Conservation (phyloP, 2,797 vertebrate genomes). For the Malurus leucopterus region DNA sequence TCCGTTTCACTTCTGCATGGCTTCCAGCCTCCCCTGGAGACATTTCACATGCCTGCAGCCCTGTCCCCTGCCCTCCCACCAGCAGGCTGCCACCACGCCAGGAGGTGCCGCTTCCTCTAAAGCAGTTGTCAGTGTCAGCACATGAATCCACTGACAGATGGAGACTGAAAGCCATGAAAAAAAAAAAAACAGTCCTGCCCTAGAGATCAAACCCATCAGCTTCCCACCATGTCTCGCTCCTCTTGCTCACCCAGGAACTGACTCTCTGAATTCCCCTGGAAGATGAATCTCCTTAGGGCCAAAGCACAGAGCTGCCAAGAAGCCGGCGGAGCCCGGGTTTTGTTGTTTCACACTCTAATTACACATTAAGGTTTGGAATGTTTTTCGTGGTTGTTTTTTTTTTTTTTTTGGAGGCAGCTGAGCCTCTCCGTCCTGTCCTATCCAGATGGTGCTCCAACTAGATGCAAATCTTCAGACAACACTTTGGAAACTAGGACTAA, state of each 20-base stretch:
- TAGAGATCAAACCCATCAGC: conserved; percentile 12
- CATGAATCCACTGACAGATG: conserved; percentile 45
- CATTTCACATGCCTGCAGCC: background rate
- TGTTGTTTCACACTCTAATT: conserved; percentile 50
- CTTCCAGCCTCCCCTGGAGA: conserved; percentile 32
- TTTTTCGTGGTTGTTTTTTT: background rate
- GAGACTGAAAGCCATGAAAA: conserved; percentile 31
- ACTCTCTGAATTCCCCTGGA: background rate
- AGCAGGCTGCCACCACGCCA: conserved; percentile 47
- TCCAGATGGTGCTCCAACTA: conserved; percentile 54
- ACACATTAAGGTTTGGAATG: conserved; percentile 35
- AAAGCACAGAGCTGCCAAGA: conserved; percentile 19
- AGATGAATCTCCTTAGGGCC: background rate
- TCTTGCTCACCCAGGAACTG: background rate
- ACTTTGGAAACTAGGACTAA: background rate
- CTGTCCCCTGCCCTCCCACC: conserved; percentile 36
- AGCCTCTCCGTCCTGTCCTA: conserved; percentile 3
- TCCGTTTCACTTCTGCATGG: conserved; percentile 3
- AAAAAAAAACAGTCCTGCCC: conserved; percentile 9
- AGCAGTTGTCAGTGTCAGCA: conserved; percentile 32
- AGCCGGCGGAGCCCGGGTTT: background rate
- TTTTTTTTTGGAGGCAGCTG: background rate
- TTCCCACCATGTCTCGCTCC: background rate
- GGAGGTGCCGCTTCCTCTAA: conserved; percentile 35
- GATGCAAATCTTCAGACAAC: conserved; percentile 7